Evolutionary conservation across 2,113 vertebrate genomes (phyloP).

Genomic region (Agapornis roseicollis): DNA sequence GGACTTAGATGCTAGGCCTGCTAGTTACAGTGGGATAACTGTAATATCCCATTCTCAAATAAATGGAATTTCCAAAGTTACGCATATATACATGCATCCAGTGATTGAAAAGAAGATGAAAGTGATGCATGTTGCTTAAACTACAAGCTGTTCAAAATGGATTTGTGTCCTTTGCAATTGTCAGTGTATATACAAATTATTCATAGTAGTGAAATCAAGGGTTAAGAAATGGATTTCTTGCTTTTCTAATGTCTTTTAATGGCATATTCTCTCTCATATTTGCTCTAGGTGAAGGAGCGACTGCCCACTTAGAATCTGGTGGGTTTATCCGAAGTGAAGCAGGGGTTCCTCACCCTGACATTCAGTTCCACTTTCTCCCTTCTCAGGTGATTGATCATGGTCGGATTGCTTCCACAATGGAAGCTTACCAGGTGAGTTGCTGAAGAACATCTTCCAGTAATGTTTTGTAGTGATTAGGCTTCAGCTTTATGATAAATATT

Average conservation of each 20-base stretch:
- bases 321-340: constrained; percentile 91
- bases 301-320: constrained; percentile 91
- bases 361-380: constrained; percentile 97
- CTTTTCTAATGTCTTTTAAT: not conserved
- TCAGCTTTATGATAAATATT: not conserved
- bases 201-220: not conserved
- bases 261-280: not conserved
- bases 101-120: not conserved
- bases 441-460: not conserved
- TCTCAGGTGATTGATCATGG: constrained; percentile 97
- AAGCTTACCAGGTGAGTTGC: constrained; percentile 90
- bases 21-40: not conserved
- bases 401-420: constrained; percentile 78
- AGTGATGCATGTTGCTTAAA: not conserved
- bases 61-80: not conserved
- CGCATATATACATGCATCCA: not conserved
- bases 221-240: not conserved
- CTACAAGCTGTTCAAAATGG: not conserved
- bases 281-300: constrained; percentile 87
- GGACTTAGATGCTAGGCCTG: not conserved
- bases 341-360: constrained; percentile 85
- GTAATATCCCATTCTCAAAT: not conserved
- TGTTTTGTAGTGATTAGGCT: not conserved
- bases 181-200: not conserved
- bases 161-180: not conserved